phyloP scores from a whole-genome alignment of 2,797 vertebrate genomes.

The Tokudaia muenninki region DNA sequence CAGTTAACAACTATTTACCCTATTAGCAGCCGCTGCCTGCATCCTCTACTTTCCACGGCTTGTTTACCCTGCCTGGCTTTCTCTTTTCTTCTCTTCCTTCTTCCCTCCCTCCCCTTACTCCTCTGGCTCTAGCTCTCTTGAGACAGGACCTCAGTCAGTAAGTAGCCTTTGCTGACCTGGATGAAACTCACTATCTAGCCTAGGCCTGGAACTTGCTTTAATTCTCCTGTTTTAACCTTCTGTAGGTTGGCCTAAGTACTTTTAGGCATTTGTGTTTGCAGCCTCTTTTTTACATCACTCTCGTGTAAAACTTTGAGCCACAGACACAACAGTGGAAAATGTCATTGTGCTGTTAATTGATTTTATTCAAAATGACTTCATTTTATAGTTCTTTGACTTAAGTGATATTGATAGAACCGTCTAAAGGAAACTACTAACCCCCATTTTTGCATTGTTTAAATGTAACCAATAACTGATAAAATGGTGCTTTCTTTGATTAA shows the following conservation, averaged over 20 bases:
- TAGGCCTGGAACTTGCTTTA: background rate
- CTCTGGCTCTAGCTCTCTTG: background rate
- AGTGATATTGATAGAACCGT: constrained; percentile 14
- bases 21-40: background rate
- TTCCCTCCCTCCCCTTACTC: background rate
- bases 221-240: background rate
- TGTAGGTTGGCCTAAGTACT: background rate
- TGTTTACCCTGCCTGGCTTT: background rate
- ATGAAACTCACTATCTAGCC: background rate
- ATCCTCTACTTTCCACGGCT: background rate
- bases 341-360: constrained; percentile 19
- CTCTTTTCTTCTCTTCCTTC: background rate
- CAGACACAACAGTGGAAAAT: constrained; percentile 41
- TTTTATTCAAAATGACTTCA: constrained; percentile 65
- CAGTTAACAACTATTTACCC: background rate
- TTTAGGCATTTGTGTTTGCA: constrained; percentile 50
- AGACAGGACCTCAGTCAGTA: background rate
- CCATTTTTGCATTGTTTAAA: constrained; percentile 61
- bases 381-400: constrained; percentile 30
- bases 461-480: constrained; percentile 57
- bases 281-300: background rate
- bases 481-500: constrained; percentile 34
- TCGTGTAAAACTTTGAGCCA: constrained; percentile 47
- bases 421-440: constrained; percentile 22
- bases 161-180: background rate